phyloP scores from a whole-genome alignment of 2,888 invertebrate species.

The Pardosa pseudoannulata region DNA sequence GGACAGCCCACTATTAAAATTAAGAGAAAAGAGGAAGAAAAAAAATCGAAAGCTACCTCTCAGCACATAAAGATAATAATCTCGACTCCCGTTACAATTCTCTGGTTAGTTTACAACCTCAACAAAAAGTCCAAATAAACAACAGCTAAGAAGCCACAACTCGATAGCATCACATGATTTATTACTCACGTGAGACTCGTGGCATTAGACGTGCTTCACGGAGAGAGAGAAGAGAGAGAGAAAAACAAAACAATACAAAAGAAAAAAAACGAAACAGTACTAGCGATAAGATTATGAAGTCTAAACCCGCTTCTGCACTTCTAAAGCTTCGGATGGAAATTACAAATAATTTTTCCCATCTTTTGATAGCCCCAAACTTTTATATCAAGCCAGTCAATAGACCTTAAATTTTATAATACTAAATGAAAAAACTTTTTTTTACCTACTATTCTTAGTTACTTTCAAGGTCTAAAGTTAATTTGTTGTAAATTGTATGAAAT shows the following conservation, averaged over 20 bases:
- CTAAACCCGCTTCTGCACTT: not conserved
- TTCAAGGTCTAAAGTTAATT: too few species aligned
- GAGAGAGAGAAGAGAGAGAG: not conserved
- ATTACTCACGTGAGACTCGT: not conserved
- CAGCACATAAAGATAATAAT: not conserved
- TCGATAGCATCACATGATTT: conserved; percentile 1
- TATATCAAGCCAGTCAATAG: too few species aligned
- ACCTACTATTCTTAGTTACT: too few species aligned
- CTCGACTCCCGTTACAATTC: not conserved
- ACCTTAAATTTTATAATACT: too few species aligned
- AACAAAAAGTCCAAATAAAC: not conserved
- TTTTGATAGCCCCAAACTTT: too few species aligned
- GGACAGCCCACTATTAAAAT: too few species aligned
- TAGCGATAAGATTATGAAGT: not conserved
- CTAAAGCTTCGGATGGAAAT: not conserved
- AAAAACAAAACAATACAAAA: not conserved
- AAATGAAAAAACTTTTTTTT: too few species aligned
- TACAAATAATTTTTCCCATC: not conserved
- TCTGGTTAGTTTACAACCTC: not conserved
- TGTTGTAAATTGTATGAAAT: too few species aligned
- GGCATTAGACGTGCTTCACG: not conserved
- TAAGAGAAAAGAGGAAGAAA: too few species aligned
- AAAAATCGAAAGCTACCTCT: not conserved
- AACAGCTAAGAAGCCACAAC: not conserved
- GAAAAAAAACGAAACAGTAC: not conserved